Percentiles rank a stretch among this genome's conserved stretches.
Evolutionary conservation across 2,888 invertebrate genomes (phyloP).

Genomic region (Parascotia fuliginaria): DNA sequence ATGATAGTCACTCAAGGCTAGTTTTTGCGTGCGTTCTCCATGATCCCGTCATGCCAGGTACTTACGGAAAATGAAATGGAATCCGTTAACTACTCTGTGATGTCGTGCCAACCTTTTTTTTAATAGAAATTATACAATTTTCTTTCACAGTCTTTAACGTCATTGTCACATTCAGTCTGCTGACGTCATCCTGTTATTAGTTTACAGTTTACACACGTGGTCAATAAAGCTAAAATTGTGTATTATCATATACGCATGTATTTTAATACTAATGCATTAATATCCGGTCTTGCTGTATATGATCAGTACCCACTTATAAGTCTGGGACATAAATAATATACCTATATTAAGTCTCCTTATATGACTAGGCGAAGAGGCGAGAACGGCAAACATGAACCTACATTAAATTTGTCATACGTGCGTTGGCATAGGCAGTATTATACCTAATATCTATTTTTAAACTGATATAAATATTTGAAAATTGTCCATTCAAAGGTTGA

Average conservation of each 20-base stretch:
- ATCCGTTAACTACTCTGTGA: slow-evolving; percentile 54
- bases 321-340: slow-evolving; percentile 5
- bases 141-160: slow-evolving; percentile 5
- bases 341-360: slow-evolving; percentile 27
- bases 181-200: not conserved
- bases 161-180: not conserved
- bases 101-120: slow-evolving; percentile 40
- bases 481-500: too few species aligned
- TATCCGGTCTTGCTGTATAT: slow-evolving; percentile 16
- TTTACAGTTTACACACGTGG: not conserved
- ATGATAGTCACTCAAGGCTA: slow-evolving; percentile 24
- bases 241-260: not conserved
- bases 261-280: not conserved
- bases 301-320: slow-evolving; percentile 10
- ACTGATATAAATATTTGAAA: too few species aligned
- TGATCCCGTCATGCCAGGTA: slow-evolving; percentile 43
- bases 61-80: slow-evolving; percentile 62
- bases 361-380: slow-evolving; percentile 14
- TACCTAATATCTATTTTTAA: not conserved
- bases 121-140: slow-evolving; percentile 7
- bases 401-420: slow-evolving; percentile 24
- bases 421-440: slow-evolving; percentile 10
- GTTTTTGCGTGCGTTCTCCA: slow-evolving; percentile 59
- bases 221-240: not conserved
- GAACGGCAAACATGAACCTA: slow-evolving; percentile 29